Evolutionary conservation across 2,113 vertebrate species (phyloP).

Genomic region (Epinephelus fuscoguttatus): DNA sequence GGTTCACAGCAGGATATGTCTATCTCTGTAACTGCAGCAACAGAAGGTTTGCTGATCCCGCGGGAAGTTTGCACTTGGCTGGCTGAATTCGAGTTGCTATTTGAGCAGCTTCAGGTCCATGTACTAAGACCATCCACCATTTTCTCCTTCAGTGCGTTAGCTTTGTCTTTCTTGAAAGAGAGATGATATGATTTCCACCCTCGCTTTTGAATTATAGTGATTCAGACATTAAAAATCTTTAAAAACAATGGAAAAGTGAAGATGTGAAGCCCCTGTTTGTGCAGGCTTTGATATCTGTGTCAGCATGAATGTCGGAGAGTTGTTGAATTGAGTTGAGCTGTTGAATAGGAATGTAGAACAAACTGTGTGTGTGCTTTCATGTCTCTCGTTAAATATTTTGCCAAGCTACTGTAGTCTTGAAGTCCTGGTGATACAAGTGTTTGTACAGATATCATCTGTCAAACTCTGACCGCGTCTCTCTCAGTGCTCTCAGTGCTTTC

Average conservation of each 20-base stretch:
- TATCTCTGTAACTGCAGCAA: too few species aligned
- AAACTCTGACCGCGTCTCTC: not conserved
- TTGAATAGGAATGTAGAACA: not conserved
- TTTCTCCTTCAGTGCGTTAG: too few species aligned
- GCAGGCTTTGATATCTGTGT: not conserved
- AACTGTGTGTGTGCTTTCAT: not conserved
- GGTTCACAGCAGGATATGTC: too few species aligned
- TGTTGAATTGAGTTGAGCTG: not conserved
- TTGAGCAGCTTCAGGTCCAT: too few species aligned
- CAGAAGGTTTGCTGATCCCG: too few species aligned
- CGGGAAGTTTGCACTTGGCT: too few species aligned
- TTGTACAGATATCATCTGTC: conserved; percentile 14
- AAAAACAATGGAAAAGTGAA: not conserved
- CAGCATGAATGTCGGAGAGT: not conserved
- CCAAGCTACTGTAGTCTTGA: not conserved
- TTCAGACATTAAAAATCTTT: not conserved
- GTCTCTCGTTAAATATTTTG: not conserved
- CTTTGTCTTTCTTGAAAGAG: too few species aligned
- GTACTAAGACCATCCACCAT: too few species aligned
- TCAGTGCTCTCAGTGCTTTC: not conserved
- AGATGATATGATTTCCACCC: too few species aligned
- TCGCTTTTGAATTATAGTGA: too few species aligned
- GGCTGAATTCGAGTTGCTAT: too few species aligned
- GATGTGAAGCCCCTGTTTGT: not conserved
- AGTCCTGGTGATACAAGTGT: conserved; percentile 4